These are phyloP conservation scores for Cheilosia grossa DNA, from an alignment of 2,888 invertebrate species.

Conservation along the genomic window DNA sequence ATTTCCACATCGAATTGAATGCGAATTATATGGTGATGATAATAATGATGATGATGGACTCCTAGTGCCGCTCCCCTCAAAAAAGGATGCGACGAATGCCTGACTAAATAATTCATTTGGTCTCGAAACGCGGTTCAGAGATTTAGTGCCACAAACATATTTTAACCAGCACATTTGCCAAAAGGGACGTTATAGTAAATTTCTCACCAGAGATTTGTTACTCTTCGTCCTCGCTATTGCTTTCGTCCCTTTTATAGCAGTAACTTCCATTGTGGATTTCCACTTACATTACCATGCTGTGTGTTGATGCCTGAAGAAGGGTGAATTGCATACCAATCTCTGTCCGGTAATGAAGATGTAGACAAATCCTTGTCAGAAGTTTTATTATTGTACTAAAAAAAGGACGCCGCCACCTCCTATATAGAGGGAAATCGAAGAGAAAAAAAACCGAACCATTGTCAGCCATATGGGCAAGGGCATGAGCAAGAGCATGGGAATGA, in stretches of 20 bases:
- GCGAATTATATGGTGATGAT: conserved; percentile 70
- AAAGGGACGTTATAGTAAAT: conserved; percentile 43
- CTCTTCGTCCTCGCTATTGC: conserved; percentile 41
- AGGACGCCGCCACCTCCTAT: conserved; percentile 38
- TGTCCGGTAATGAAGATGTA: conserved; percentile 72
- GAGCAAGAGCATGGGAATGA: conserved; percentile 12
- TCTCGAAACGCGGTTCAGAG: conserved; percentile 52
- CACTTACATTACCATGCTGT: conserved; percentile 60
- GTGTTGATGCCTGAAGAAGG: conserved; percentile 32
- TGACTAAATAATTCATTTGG: conserved; percentile 69
- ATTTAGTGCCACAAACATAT: conserved; percentile 48
- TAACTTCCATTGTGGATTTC: conserved; percentile 43
- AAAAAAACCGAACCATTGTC: conserved; percentile 40
- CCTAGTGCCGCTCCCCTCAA: neutral
- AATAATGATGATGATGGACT: conserved; percentile 56
- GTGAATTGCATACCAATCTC: conserved; percentile 65
- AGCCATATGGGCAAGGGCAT: conserved; percentile 30
- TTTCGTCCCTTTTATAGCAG: conserved; percentile 45
- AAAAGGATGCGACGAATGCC: conserved; percentile 51
- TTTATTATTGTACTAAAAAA: conserved; percentile 66
- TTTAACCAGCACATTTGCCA: conserved; percentile 26
- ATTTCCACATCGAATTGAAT: conserved; percentile 63
- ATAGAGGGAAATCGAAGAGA: conserved; percentile 41
- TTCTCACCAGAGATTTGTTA: conserved; percentile 67
- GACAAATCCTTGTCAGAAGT: conserved; percentile 70